phyloP scores from a whole-genome alignment of 2,113 vertebrate species.

The Eupsittula cactorum region DNA sequence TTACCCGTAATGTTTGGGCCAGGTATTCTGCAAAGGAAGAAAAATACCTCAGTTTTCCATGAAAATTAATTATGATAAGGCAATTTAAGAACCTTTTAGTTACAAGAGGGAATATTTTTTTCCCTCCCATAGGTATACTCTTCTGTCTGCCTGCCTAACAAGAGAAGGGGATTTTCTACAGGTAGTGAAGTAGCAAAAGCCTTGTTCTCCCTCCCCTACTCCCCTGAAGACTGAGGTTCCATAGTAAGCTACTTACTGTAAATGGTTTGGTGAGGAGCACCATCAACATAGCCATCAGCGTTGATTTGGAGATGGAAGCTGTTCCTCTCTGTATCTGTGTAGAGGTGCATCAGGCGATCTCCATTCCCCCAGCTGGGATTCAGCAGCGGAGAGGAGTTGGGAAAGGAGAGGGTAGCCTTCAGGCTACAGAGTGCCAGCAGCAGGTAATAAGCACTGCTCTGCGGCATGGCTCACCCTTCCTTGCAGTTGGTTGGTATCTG shows the following conservation, averaged over 20 bases:
- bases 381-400: constrained; percentile 76
- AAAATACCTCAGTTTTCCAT: neutral
- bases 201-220: neutral
- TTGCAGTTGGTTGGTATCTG: neutral
- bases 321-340: constrained; percentile 74
- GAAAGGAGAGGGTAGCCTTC: constrained; percentile 18
- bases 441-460: neutral
- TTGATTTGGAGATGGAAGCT: constrained; percentile 92
- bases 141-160: neutral
- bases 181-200: neutral
- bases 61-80: neutral
- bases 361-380: constrained; percentile 81
- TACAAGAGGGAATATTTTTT: neutral
- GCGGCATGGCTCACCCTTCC: neutral
- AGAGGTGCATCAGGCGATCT: constrained; percentile 82
- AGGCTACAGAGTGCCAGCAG: constrained; percentile 64
- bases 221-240: neutral
- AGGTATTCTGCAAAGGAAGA: neutral
- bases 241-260: constrained; percentile 79
- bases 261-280: constrained; percentile 72
- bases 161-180: neutral
- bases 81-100: neutral
- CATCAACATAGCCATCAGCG: constrained; percentile 59
- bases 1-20: neutral
- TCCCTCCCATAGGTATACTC: neutral